These are phyloP conservation scores for Orthosia incerta DNA, from an alignment of 2,888 invertebrate species.

Conservation along the genomic window DNA sequence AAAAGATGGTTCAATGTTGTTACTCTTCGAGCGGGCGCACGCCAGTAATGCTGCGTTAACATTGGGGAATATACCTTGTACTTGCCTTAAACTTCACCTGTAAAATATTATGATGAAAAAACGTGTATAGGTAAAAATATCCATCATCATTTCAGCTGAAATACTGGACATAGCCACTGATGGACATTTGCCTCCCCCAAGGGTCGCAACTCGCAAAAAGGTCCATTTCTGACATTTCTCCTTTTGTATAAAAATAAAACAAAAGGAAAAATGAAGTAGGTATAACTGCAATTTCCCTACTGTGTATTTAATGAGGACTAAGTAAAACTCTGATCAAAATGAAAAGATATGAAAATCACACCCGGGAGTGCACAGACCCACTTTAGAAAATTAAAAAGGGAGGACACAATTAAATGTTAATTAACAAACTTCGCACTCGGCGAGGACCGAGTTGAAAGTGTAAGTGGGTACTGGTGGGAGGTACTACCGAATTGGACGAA, in stretches of 20 bases:
- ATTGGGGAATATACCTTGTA: no score
- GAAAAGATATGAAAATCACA: conserved; percentile 48
- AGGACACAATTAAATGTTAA: conserved; percentile 48
- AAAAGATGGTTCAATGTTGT: no score
- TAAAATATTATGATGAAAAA: no score
- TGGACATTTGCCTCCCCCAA: background rate
- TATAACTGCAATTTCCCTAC: background rate
- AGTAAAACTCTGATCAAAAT: conserved; percentile 15
- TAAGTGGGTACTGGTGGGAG: background rate
- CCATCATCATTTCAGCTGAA: background rate
- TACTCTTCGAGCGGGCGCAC: no score
- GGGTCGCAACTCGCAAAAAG: background rate
- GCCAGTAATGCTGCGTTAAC: no score
- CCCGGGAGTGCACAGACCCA: conserved; percentile 31
- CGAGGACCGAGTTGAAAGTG: conserved; percentile 26
- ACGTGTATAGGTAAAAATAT: background rate
- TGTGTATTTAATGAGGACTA: conserved; percentile 12
- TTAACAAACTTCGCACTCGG: conserved; percentile 48
- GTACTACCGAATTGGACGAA: conserved; percentile 6
- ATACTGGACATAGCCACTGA: background rate
- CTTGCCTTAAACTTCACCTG: no score
- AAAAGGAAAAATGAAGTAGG: background rate
- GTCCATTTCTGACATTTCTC: background rate
- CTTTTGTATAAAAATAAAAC: background rate
- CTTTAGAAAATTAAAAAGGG: conserved; percentile 50